Conservation (phyloP, 2,797 vertebrate genomes). For the Sus cebifrons region DNA sequence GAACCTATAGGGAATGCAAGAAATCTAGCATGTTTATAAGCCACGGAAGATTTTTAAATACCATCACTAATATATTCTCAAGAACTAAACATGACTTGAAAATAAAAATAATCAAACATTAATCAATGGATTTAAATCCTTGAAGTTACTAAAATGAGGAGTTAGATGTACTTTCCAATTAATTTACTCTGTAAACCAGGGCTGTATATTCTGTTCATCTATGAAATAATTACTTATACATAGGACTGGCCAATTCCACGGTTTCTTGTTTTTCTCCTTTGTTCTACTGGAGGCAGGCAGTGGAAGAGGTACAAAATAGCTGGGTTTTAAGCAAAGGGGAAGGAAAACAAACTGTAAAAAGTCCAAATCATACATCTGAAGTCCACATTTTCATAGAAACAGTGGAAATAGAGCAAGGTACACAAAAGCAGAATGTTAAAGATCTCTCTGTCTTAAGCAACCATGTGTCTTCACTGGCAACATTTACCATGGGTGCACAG, state of each 20-base stretch:
- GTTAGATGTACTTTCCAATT: neutral
- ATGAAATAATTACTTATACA: neutral
- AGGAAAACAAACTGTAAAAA: neutral
- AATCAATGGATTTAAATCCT: slow-evolving; percentile 36
- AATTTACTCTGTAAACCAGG: neutral
- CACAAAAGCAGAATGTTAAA: neutral
- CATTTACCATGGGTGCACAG: neutral
- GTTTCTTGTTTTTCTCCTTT: slow-evolving; percentile 29
- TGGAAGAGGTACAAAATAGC: neutral
- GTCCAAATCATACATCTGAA: neutral
- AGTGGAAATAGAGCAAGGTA: neutral
- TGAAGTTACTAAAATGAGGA: slow-evolving; percentile 1
- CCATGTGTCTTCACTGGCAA: neutral
- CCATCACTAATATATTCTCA: neutral
- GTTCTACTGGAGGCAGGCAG: neutral
- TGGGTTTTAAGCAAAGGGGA: neutral
- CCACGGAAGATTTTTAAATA: neutral
- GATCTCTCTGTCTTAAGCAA: neutral
- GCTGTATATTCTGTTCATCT: neutral
- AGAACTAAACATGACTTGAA: slow-evolving; percentile 1
- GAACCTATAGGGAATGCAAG: slow-evolving; percentile 88
- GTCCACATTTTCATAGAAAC: neutral
- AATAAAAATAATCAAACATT: slow-evolving; percentile 31
- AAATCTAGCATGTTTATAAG: slow-evolving; percentile 3
- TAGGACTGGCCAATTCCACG: neutral